These are phyloP conservation scores for Zeugodacus cucurbitae DNA, from an alignment of 1,140 invertebrate species.

Conservation along the genomic window DNA sequence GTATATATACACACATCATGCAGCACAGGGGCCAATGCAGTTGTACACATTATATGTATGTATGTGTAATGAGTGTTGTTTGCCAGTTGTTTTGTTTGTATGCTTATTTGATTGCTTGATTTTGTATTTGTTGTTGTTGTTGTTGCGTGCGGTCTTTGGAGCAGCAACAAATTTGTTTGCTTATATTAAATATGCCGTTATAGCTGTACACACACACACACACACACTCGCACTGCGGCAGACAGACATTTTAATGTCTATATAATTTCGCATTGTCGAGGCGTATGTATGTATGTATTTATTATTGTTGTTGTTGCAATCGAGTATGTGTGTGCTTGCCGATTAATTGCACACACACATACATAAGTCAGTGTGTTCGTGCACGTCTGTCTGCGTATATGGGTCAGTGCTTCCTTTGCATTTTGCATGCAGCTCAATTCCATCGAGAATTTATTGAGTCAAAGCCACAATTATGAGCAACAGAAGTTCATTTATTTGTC, in stretches of 20 bases:
- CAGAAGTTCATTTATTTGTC: constrained; percentile 27
- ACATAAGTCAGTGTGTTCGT: not conserved
- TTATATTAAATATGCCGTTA: not conserved
- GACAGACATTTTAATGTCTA: not conserved
- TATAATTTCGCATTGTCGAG: not conserved
- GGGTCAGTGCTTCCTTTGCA: constrained; percentile 13
- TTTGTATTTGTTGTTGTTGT: not conserved
- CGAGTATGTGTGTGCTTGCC: not conserved
- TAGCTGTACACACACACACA: not conserved
- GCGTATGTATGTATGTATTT: not conserved
- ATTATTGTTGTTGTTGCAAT: not conserved
- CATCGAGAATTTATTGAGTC: constrained; percentile 23
- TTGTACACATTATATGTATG: not conserved
- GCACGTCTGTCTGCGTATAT: not conserved
- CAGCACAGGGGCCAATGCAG: too few species aligned
- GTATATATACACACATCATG: too few species aligned
- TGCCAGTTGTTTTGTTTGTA: not conserved
- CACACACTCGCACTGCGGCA: not conserved
- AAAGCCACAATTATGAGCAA: constrained; percentile 24
- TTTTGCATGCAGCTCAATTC: not conserved
- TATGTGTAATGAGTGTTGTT: not conserved
- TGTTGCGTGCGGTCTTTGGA: not conserved
- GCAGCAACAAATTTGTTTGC: not conserved
- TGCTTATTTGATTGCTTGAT: not conserved
- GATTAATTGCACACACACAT: too few species aligned